Conservation (phyloP, 2,888 invertebrate genomes). For the Phaedon cochleariae region DNA sequence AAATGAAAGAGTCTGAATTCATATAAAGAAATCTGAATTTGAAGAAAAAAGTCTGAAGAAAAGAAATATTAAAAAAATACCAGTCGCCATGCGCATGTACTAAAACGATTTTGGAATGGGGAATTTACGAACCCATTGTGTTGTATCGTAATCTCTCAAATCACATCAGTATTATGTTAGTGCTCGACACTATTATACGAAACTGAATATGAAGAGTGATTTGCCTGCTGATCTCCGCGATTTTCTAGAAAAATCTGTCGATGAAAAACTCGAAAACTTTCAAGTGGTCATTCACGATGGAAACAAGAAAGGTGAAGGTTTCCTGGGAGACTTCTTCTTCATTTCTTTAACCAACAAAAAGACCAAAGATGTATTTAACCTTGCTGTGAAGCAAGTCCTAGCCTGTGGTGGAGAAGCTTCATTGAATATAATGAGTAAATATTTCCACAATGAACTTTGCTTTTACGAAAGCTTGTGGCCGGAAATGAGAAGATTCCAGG, state of each 20-base stretch:
- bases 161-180: no score
- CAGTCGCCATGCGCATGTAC: no score
- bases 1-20: no score
- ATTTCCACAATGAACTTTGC: slow-evolving; percentile 28
- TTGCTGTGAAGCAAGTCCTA: slow-evolving; percentile 30
- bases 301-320: slow-evolving; percentile 32
- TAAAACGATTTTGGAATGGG: no score
- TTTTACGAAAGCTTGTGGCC: slow-evolving; percentile 29
- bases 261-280: neutral
- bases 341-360: slow-evolving; percentile 22
- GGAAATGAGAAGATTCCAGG: slow-evolving; percentile 20
- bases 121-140: no score
- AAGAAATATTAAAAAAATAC: no score
- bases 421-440: slow-evolving; percentile 5
- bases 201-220: neutral
- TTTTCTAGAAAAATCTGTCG: neutral
- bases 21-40: no score
- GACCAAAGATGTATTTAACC: slow-evolving; percentile 3
- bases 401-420: neutral
- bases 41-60: no score
- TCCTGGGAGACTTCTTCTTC: slow-evolving; percentile 22
- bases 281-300: neutral
- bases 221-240: neutral
- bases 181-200: no score
- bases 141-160: no score